These are phyloP conservation scores for Cherax quadricarinatus DNA, from an alignment of 1,140 invertebrate genomes.

Conservation along the genomic window DNA sequence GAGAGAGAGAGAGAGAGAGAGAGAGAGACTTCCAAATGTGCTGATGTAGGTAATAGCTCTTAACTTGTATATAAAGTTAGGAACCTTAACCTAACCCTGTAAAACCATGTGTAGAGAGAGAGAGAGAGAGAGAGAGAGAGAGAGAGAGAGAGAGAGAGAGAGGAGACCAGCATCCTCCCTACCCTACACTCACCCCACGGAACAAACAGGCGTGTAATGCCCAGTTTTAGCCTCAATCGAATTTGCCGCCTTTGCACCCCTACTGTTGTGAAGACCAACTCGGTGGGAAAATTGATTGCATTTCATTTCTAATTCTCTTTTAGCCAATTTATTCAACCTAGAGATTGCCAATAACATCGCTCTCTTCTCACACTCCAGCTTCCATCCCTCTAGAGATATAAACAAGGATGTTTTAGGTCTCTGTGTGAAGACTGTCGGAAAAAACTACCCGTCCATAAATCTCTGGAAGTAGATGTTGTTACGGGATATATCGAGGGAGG, in stretches of 20 bases:
- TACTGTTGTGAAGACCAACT: conserved; percentile 10
- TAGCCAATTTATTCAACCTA: conserved; percentile 3
- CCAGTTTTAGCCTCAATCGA: conserved; percentile 35
- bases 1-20: no score
- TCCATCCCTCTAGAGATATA: no score
- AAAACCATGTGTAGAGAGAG: no score
- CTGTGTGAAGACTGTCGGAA: not conserved
- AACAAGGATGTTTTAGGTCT: not conserved
- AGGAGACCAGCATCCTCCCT: not conserved
- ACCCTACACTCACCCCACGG: not conserved
- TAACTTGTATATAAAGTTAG: no score
- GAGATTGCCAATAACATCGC: not conserved
- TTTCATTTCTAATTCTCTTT: conserved; percentile 16
- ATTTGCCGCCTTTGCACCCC: conserved; percentile 20
- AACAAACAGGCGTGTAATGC: conserved; percentile 31
- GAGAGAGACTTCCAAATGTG: no score
- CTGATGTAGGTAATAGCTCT: no score
- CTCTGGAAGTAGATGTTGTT: no score
- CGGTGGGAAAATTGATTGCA: conserved; percentile 41
- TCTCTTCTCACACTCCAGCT: no score
- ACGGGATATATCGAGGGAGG: not conserved
- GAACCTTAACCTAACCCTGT: no score
- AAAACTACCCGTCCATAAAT: no score
- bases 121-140: conserved; percentile 1
- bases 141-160: not conserved